phyloP scores from a whole-genome alignment of 1,140 invertebrate genomes.

The Coenobita brevimanus region DNA sequence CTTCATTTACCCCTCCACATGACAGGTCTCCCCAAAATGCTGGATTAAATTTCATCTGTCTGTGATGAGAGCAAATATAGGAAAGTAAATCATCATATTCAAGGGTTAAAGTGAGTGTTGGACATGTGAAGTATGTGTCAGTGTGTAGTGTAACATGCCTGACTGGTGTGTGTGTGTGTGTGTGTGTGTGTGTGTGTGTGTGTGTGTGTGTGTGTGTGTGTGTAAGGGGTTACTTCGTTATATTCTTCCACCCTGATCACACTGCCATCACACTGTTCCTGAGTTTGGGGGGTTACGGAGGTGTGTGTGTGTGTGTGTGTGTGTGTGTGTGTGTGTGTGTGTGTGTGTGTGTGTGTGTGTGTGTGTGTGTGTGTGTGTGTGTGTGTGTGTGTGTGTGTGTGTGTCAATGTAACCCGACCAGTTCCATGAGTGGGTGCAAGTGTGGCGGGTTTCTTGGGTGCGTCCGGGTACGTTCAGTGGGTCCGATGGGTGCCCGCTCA shows the following conservation, averaged over 20 bases:
- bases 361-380: slow-evolving; percentile 51
- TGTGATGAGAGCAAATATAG: no score
- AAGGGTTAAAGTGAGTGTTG: no score
- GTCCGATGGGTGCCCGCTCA: not conserved
- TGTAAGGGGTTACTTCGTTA: slow-evolving; percentile 5
- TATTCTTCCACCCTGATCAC: slow-evolving; percentile 31
- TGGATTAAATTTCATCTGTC: no score
- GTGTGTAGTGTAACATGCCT: not conserved
- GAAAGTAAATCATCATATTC: no score
- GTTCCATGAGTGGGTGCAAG: slow-evolving; percentile 12
- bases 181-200: slow-evolving; percentile 36
- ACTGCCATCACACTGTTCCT: slow-evolving; percentile 59
- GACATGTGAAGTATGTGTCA: not conserved
- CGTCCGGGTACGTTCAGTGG: not conserved
- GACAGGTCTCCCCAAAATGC: no score
- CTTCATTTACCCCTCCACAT: no score
- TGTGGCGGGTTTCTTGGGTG: slow-evolving; percentile 21
- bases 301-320: slow-evolving; percentile 33
- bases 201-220: not conserved
- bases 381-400: slow-evolving; percentile 33
- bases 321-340: slow-evolving; percentile 52
- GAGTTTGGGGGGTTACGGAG: slow-evolving; percentile 59
- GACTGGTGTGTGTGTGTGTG: slow-evolving; percentile 5
- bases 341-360: slow-evolving; percentile 33
- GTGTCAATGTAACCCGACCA: slow-evolving; percentile 37